A percentile compares a stretch with the other conserved stretches of the same genome.
These are phyloP conservation scores for Micromys minutus DNA, from an alignment of 2,113 vertebrate species.

Conservation along the genomic window DNA sequence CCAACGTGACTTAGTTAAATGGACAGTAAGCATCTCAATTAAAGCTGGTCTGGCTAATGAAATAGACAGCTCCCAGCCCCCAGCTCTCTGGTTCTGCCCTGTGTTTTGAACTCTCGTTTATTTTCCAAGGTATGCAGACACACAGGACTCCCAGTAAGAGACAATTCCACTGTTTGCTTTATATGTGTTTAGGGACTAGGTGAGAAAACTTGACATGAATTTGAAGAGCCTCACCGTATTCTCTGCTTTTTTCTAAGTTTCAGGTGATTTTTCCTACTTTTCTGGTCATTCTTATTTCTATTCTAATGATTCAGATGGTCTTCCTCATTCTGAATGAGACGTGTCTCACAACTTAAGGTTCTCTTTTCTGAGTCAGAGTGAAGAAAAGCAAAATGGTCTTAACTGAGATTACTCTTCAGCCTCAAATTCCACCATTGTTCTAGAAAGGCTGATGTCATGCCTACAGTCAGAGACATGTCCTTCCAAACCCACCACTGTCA, in stretches of 20 bases:
- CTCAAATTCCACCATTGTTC: not conserved
- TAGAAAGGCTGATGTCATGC: not conserved
- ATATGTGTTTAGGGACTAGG: not conserved
- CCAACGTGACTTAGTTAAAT: not conserved
- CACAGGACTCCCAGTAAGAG: not conserved
- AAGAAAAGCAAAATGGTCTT: slow-evolving; percentile 11
- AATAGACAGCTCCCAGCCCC: not conserved
- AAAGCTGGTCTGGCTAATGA: not conserved
- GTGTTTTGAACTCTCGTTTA: not conserved
- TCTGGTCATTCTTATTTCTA: not conserved
- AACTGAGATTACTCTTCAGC: not conserved
- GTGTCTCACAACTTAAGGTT: not conserved
- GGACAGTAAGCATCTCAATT: not conserved
- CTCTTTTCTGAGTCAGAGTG: not conserved
- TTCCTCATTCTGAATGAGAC: not conserved
- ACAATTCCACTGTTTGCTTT: not conserved
- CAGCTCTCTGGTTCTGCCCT: not conserved
- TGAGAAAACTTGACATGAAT: not conserved
- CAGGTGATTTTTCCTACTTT: not conserved
- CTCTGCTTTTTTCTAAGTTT: not conserved
- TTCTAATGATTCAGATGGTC: not conserved
- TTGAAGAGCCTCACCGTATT: not conserved
- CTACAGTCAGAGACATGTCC: not conserved
- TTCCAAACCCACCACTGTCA: not conserved
- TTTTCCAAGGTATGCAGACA: not conserved